phyloP scores from a whole-genome alignment of 2,113 vertebrate genomes.

The Poecilia latipinna region DNA sequence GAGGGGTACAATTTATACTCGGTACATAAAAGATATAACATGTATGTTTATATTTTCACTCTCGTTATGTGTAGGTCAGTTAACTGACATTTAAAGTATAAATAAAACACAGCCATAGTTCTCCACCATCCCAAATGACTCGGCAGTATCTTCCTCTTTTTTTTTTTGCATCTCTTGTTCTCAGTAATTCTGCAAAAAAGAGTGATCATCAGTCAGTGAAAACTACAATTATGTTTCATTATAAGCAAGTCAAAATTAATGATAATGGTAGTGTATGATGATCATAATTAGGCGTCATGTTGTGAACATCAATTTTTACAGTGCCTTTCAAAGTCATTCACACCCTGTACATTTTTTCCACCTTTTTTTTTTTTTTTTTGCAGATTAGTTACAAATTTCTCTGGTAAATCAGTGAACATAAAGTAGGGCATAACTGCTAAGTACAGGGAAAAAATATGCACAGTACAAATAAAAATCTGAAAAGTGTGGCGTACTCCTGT shows the following conservation, averaged over 20 bases:
- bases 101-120: slow-evolving; percentile 27
- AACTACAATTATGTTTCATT: not conserved
- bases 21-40: slow-evolving; percentile 60
- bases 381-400: not conserved
- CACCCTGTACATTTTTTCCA: not conserved
- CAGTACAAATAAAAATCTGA: not conserved
- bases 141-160: slow-evolving; percentile 18
- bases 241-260: not conserved
- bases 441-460: not conserved
- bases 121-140: slow-evolving; percentile 39
- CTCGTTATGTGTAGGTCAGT: slow-evolving; percentile 29
- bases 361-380: not conserved
- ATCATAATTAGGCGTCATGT: not conserved
- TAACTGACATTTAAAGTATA: slow-evolving; percentile 60
- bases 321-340: not conserved
- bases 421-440: not conserved
- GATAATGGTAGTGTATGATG: not conserved
- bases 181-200: slow-evolving; percentile 73
- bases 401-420: not conserved
- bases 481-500: not conserved
- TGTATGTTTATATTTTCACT: slow-evolving; percentile 28
- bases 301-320: not conserved
- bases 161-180: not conserved
- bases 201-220: not conserved
- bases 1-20: slow-evolving; percentile 55